Evolutionary conservation across 1,140 invertebrate genomes (phyloP).

Genomic region (Cydia pomonella): DNA sequence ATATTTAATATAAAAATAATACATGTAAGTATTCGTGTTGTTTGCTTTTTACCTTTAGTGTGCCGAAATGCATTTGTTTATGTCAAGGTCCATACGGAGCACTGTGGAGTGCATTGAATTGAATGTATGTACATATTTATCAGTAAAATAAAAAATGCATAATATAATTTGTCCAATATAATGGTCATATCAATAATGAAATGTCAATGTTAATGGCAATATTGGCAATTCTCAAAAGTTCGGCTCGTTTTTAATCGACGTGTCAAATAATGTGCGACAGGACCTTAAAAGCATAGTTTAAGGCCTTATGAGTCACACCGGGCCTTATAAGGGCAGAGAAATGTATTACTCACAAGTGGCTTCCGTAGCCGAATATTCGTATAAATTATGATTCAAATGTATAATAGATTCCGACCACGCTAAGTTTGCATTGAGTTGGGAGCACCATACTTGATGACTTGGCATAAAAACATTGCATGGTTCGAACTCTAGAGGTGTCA

Average conservation of each 20-base stretch:
- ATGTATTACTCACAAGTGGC: conserved; percentile 19
- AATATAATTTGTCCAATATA: neutral
- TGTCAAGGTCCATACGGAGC: too few relatives aligned
- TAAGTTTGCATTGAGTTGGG: neutral
- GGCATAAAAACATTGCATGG: neutral
- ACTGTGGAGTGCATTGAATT: too few relatives aligned
- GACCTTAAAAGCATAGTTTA: conserved; percentile 25
- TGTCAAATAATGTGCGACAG: conserved; percentile 12
- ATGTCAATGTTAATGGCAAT: conserved; percentile 9
- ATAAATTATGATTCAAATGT: neutral
- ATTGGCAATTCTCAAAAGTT: neutral
- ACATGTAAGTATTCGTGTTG: too few relatives aligned
- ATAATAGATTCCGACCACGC: neutral
- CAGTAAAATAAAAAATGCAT: too few relatives aligned
- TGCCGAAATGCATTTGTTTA: too few relatives aligned
- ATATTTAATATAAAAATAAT: too few relatives aligned
- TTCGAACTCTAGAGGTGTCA: neutral
- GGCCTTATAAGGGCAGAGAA: conserved; percentile 25
- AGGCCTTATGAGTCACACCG: conserved; percentile 7
- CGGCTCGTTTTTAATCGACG: conserved; percentile 16
- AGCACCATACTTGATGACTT: too few relatives aligned
- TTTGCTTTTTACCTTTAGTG: too few relatives aligned
- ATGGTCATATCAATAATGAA: neutral
- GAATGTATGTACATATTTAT: too few relatives aligned
- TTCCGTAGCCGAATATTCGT: neutral